Base-by-base conservation (phyloP, 2,113 vertebrate species). In the Anhinga anhinga region DNA sequence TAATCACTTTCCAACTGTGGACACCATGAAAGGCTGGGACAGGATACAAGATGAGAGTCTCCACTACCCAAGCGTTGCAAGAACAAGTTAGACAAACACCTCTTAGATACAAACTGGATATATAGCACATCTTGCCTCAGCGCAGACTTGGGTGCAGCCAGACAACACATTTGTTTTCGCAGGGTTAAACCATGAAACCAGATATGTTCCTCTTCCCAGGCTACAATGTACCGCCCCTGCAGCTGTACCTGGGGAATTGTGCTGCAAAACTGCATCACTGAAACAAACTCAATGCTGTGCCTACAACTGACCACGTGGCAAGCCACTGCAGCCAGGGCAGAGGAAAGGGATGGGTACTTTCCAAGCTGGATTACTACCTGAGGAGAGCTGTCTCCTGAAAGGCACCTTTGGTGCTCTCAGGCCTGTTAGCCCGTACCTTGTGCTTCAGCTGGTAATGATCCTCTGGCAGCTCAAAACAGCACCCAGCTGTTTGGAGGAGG, bases 271-370 rank as follows among this genome's bases (percentile, higher is more conserved):
- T 2, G 9, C 23, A 62, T 15, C 30, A 23, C 50, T 19, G 47
- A 62, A 92, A 83, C 2, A 2, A 90, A 78, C 8, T 17, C 47
- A 82, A 3, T 7, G 8, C 32, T 13, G 13, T 42, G 18, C 40
- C 34, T 40, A 40, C 12, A 66, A 17, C 7, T 2, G 2, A 62
- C 5, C 0, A 0, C 34, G 22, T 15, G 22, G 38, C 22, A 90
- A 66, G 29, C 21, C 42, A 62, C 27, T 1, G 2, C 26, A 77
- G 56, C 42, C 25, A 55, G 71, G 49, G 34, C 27, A 72, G 34
- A 71, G 40, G 20, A 90, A 15, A 61, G 23, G 40, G 10, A 73
- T 18, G 29, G n/a, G 55, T 17, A 10, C 34, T 26, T 81, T 18
- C 52, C 58, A 69, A 72, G 25, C 42, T 15, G 11, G 34, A 86